Base-by-base conservation (phyloP, 2,888 invertebrate genomes). In the Hyppa rectilinea region DNA sequence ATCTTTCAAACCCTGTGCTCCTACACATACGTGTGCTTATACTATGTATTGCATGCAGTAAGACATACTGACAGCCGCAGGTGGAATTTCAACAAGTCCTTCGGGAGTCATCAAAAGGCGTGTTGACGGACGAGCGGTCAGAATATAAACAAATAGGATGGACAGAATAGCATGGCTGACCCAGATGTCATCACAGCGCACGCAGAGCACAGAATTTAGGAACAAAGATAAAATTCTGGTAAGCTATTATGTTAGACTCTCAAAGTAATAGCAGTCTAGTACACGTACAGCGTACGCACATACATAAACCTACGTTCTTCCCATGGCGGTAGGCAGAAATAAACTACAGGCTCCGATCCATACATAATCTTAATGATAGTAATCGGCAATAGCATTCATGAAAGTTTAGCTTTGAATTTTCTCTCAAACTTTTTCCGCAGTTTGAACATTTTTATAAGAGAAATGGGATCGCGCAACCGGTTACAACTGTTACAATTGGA, bases 401-500 rank as follows among this genome's bases (percentile, higher is more conserved):
- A 72, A 58, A 61, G 36, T 60, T 26, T 0, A 20, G 6, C 50
- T 14, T 43, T 62, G 9, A 17, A 47, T 47, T 31, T 59, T 5
- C 52, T 29, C 17, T 38, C 17, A 40, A 55, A 59, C 49, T 73
- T 66, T 60, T 40, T 56, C 12, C 26, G 6, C 50, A 63, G 50
- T 64, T 62, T n/a, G 23, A n/a, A 60, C 62, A 66, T 67, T 70
- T 58, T 58, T 60, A 26, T 26, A 70, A 71, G 45, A 71, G 52
- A 64, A 82, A 73, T 78, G 49, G 66, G 45, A 78, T 78, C 68
- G 65, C 55, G 50, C 43, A 47, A 53, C 66, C 66, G 49, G 69
- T 74, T 73, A 73, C 78, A 73, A 75, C 50, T 75, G 71, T 55
- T 81, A 77, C 69, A 73, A 77, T 80, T 77, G 71, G 74, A 49